Percentiles rank a stretch among this genome's conserved stretches.
Conservation (phyloP, 1,140 invertebrate species). For the Bradynema listronoti region DNA sequence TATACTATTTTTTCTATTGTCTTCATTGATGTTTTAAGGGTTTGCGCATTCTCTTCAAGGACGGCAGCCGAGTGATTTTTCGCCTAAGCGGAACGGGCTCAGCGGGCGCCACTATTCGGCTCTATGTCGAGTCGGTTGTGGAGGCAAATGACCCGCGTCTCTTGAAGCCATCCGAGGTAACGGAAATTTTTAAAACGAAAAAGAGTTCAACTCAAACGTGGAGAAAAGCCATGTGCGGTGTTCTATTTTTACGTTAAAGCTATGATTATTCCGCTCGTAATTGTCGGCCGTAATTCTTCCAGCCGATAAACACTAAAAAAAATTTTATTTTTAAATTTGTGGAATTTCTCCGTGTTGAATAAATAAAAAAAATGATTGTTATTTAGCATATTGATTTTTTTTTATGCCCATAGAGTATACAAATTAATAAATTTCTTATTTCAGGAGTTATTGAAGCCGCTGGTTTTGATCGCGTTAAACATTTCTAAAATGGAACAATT, state of each 20-base stretch:
- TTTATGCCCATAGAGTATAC: too few species aligned
- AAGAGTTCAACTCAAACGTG: neutral
- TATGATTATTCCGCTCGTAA: neutral
- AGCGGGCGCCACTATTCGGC: conserved; percentile 84
- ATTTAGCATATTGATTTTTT: too few species aligned
- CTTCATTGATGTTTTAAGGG: conserved; percentile 65
- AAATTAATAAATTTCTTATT: conserved; percentile 24
- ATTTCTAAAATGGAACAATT: conserved; percentile 75
- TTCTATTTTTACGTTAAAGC: neutral
- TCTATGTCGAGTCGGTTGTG: conserved; percentile 67
- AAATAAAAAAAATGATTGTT: conserved; percentile 7
- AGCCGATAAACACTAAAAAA: conserved; percentile 8
- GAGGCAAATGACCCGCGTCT: conserved; percentile 64
- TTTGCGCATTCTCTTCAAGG: conserved; percentile 80
- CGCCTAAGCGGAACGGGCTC: conserved; percentile 94
- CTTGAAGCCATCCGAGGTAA: conserved; percentile 25
- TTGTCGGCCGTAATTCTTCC: conserved; percentile 11
- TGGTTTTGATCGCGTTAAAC: conserved; percentile 79
- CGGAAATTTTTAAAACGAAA: neutral
- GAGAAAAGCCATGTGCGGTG: too few species aligned
- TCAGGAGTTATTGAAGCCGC: conserved; percentile 71
- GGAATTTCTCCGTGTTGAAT: too few species aligned
- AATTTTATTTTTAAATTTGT: conserved; percentile 18
- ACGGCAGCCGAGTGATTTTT: conserved; percentile 84
- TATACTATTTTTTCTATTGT: too few species aligned